Conservation (phyloP, 2,797 vertebrate species). For the Takifugu rubripes region DNA sequence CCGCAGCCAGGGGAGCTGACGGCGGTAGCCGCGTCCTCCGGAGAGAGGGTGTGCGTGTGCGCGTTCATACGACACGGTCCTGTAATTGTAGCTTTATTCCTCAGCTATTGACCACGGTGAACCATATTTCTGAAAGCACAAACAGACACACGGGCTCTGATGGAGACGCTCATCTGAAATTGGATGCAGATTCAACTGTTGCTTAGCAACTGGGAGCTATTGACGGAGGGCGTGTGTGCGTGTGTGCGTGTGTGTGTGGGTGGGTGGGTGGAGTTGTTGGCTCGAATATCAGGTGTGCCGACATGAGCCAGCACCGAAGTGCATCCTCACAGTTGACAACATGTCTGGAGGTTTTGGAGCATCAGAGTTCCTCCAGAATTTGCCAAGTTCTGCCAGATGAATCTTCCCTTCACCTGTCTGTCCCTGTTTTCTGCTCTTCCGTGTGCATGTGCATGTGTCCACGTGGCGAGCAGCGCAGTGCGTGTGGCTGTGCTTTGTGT, state of each 20-base stretch:
- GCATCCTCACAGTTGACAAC: too few relatives aligned
- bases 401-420: too few relatives aligned
- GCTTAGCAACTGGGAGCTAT: constrained; percentile 50
- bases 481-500: constrained; percentile 28
- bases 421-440: background rate
- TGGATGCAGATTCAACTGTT: constrained; percentile 40
- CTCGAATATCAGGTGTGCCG: background rate
- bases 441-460: constrained; percentile 11
- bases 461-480: constrained; percentile 21
- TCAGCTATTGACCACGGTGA: background rate
- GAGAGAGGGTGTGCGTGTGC: background rate
- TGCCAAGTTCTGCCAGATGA: too few relatives aligned
- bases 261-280: background rate
- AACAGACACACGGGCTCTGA: background rate
- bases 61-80: background rate
- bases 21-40: constrained; percentile 34
- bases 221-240: background rate
- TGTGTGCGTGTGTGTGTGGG: background rate
- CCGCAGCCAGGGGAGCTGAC: constrained; percentile 18
- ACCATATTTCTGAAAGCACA: background rate
- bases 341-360: too few relatives aligned
- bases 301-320: background rate
- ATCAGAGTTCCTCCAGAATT: too few relatives aligned
- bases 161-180: constrained; percentile 16
- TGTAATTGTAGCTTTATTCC: background rate